These are phyloP conservation scores for Eristalis arbustorum DNA, from an alignment of 2,888 invertebrate genomes.

Conservation along the genomic window DNA sequence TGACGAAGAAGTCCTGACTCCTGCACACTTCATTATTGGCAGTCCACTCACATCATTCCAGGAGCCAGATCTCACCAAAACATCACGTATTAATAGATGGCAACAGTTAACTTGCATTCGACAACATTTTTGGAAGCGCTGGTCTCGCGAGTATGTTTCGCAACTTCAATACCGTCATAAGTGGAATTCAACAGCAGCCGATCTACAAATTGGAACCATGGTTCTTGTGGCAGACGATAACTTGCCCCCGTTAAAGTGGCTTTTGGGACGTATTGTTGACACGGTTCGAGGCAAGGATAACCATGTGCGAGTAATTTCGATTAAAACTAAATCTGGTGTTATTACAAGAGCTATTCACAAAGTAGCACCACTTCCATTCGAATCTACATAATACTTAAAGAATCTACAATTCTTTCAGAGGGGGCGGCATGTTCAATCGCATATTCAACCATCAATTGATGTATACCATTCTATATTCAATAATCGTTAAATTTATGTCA, in stretches of 20 bases:
- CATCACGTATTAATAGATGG: conserved; percentile 22
- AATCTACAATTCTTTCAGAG: conserved; percentile 32
- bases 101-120: conserved; percentile 21
- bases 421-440: conserved; percentile 28
- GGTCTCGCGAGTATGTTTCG: conserved; percentile 21
- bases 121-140: conserved; percentile 39
- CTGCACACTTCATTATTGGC: conserved; percentile 24
- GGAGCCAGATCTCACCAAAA: neutral
- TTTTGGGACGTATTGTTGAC: conserved; percentile 4
- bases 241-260: conserved; percentile 28
- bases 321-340: conserved; percentile 28
- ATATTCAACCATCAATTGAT: neutral
- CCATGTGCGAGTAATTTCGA: conserved; percentile 25
- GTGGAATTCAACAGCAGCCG: conserved; percentile 5
- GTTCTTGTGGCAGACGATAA: conserved; percentile 42
- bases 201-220: conserved; percentile 3
- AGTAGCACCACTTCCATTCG: conserved; percentile 30
- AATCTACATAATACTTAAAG: conserved; percentile 20
- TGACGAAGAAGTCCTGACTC: conserved; percentile 25
- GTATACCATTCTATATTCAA: neutral
- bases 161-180: conserved; percentile 43
- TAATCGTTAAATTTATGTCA: neutral
- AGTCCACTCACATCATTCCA: conserved; percentile 9
- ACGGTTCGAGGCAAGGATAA: conserved; percentile 19
- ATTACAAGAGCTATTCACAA: conserved; percentile 31